Percentiles rank a stretch among this genome's conserved stretches.
phyloP scores from a whole-genome alignment of 2,888 invertebrate genomes.

The Ischnus inquisitorius region DNA sequence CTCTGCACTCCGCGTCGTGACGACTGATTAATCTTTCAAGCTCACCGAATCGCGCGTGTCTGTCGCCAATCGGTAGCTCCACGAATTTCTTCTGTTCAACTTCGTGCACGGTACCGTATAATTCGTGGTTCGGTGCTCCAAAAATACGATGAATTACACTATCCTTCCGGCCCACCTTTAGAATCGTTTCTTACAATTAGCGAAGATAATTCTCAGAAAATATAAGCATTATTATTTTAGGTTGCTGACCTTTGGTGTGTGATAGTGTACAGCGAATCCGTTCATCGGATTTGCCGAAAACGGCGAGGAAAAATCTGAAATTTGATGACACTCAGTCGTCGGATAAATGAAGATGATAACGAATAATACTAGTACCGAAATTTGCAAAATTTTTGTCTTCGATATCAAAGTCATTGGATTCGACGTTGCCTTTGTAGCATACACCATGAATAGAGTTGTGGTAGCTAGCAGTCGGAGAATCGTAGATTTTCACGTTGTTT shows the following conservation, averaged over 20 bases:
- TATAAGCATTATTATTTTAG: neutral
- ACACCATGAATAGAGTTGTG: constrained; percentile 77
- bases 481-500: constrained; percentile 70
- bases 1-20: neutral
- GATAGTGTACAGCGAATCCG: constrained; percentile 78
- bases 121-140: constrained; percentile 74
- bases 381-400: constrained; percentile 63
- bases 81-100: constrained; percentile 42
- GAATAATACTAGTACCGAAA: constrained; percentile 64
- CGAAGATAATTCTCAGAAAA: neutral
- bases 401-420: constrained; percentile 46
- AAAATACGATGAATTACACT: constrained; percentile 60
- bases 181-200: neutral
- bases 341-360: constrained; percentile 5
- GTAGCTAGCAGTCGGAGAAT: neutral
- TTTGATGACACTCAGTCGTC: constrained; percentile 1
- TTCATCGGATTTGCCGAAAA: constrained; percentile 76
- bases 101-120: constrained; percentile 70
- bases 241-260: constrained; percentile 57
- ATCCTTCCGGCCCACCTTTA: neutral
- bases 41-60: constrained; percentile 73
- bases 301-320: constrained; percentile 71
- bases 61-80: constrained; percentile 65
- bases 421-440: constrained; percentile 74
- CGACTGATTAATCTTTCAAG: neutral